Evolutionary conservation across 2,113 vertebrate species (phyloP).

Genomic region (Nipponia nippon): DNA sequence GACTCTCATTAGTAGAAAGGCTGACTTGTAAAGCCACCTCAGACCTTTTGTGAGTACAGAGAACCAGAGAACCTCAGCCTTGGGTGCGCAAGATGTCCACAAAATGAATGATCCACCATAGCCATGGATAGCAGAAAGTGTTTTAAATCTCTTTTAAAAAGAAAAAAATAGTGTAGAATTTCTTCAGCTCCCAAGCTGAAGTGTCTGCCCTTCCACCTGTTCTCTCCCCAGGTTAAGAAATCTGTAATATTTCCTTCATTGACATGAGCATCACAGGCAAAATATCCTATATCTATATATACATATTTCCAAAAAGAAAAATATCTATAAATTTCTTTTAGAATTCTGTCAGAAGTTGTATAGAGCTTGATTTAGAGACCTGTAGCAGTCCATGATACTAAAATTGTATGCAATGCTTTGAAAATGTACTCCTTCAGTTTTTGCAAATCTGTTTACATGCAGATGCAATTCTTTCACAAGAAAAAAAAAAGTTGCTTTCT

Average conservation of each 20-base stretch:
- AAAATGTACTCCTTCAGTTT: background rate
- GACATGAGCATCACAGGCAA: background rate
- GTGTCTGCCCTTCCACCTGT: background rate
- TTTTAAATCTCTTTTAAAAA: background rate
- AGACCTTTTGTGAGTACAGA: background rate
- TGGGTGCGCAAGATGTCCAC: background rate
- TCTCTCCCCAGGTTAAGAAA: background rate
- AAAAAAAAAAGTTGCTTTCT: constrained; percentile 67
- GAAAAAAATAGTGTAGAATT: background rate
- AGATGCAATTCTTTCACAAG: constrained; percentile 64
- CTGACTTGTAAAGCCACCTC: background rate
- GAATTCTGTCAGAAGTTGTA: background rate
- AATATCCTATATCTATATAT: background rate
- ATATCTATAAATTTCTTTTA: background rate
- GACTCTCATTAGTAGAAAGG: accelerated
- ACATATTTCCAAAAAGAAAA: background rate
- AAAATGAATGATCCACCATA: background rate
- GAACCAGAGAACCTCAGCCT: background rate
- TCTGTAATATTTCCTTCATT: background rate
- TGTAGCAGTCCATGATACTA: background rate
- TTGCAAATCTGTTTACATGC: constrained; percentile 48
- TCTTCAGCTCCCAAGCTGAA: background rate
- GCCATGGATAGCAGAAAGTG: background rate
- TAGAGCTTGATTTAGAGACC: background rate
- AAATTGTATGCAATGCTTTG: background rate